Evolutionary conservation across 2,797 vertebrate species (phyloP), one percentile per base, ranked within the genome.

Genomic region (Acrossocheilus fasciatus): DNA sequence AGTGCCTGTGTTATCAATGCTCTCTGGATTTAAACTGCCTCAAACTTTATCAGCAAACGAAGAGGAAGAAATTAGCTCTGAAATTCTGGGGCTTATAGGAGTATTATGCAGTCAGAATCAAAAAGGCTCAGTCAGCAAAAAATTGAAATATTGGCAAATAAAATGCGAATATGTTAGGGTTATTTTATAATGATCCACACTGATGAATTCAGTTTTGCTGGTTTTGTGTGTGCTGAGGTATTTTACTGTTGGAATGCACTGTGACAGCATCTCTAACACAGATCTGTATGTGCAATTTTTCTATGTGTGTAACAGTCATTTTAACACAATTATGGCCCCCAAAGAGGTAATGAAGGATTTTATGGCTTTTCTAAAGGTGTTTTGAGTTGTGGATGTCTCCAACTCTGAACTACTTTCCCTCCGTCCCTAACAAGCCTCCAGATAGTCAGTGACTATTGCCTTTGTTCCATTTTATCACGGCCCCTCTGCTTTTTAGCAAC

Each of bases 1-100:
- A 81, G 84, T 81, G 73, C 34, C 78, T 66, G 74, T 50, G 81
- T 81, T 87, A 84, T 89, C 87, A 90, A 39, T 59, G 72, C 83
- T 83, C 85, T 41, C 74, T 62, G 75, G 78, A 75, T 84, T 86
- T 84, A 86, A 72, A 50, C 76, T 30, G 78, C 30, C 45, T 43
- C 30, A 50, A 26, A 87, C 62, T 84, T 74, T 81, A 87, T 79
- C 78, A 74, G 78, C 23, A 45, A 81, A 75, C 9, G 41, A 41
- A 81, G 83, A 81, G 62, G 62, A n/a, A 59, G 52, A 87, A 86
- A 81, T 85, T 69, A 72, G 69, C 39, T 70, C 20, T 10, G 41
- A 76, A 81, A 64, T 39, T 47, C 72, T 36, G 43, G 41, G 26
- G 59, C 59, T 76, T 26, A 75, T 70, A 8, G 64, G 39, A 76